Evolutionary conservation across 2,797 vertebrate species (phyloP).

Genomic region (Takifugu ocellatus): DNA sequence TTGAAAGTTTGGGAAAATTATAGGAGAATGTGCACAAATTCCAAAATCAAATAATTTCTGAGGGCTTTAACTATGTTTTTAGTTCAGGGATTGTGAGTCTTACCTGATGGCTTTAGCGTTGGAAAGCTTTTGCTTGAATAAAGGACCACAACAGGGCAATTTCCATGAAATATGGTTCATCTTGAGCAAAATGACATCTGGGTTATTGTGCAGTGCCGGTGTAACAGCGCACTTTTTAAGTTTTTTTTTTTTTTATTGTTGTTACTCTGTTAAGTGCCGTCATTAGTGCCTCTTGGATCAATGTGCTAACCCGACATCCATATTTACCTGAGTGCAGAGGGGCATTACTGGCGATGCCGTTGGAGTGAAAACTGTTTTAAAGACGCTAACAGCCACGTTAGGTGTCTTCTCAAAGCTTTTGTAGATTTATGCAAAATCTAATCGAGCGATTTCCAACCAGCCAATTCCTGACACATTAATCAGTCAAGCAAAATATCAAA

Average conservation of each 20-base stretch:
- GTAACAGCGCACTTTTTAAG: constrained; percentile 43
- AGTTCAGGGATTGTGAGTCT: neutral
- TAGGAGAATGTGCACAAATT: neutral
- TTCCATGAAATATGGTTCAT: constrained; percentile 14
- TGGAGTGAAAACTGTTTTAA: constrained; percentile 33
- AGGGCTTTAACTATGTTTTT: neutral
- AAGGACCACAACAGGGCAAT: neutral
- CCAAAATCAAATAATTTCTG: neutral
- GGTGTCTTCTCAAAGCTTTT: constrained; percentile 24
- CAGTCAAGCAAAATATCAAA: constrained; percentile 21
- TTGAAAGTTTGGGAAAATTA: neutral
- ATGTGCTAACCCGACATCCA: constrained; percentile 59
- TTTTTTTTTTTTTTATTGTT: constrained; percentile 29
- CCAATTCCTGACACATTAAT: constrained; percentile 20
- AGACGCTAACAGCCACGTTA: constrained; percentile 22
- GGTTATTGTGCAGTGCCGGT: constrained; percentile 35
- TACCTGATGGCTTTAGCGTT: neutral
- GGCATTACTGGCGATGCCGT: constrained; percentile 33
- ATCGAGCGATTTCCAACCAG: constrained; percentile 14
- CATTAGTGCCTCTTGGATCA: constrained; percentile 60
- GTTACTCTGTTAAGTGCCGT: constrained; percentile 48
- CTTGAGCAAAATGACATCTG: constrained; percentile 31
- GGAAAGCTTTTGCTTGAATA: constrained; percentile 5
- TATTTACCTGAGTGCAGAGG: constrained; percentile 49
- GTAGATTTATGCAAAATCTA: constrained; percentile 15